Percentiles rank a stretch among this genome's conserved stretches.
Conservation (phyloP, 2,113 vertebrate species). For the Puma concolor region DNA sequence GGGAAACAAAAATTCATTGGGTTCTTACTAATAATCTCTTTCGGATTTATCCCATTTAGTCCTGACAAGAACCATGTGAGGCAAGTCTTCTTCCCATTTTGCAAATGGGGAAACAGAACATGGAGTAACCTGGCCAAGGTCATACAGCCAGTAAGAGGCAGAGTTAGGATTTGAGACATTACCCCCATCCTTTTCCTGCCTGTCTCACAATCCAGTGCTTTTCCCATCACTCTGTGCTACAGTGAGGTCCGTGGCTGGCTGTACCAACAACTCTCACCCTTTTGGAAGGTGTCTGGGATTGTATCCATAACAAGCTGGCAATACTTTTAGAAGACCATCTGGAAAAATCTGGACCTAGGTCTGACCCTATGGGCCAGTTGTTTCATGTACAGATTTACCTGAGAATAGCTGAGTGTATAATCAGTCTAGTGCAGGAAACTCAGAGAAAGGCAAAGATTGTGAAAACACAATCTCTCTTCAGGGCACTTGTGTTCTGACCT, state of each 20-base stretch:
- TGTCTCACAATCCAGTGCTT: not conserved
- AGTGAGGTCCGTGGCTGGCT: not conserved
- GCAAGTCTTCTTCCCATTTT: not conserved
- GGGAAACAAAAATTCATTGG: not conserved
- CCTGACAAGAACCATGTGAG: not conserved
- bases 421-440: not conserved
- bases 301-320: not conserved
- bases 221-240: not conserved
- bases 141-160: not conserved
- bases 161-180: not conserved
- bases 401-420: not conserved
- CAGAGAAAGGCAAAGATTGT: not conserved
- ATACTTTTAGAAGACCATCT: not conserved
- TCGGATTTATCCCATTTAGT: not conserved
- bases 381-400: not conserved
- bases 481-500: not conserved
- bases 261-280: not conserved
- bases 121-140: not conserved
- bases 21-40: not conserved
- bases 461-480: not conserved
- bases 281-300: not conserved
- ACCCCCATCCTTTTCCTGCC: not conserved
- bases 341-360: not conserved
- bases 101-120: not conserved
- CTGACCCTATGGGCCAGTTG: not conserved